These are phyloP conservation scores for Mastomys natalensis DNA, from an alignment of 2,113 vertebrate genomes.

Conservation along the genomic window DNA sequence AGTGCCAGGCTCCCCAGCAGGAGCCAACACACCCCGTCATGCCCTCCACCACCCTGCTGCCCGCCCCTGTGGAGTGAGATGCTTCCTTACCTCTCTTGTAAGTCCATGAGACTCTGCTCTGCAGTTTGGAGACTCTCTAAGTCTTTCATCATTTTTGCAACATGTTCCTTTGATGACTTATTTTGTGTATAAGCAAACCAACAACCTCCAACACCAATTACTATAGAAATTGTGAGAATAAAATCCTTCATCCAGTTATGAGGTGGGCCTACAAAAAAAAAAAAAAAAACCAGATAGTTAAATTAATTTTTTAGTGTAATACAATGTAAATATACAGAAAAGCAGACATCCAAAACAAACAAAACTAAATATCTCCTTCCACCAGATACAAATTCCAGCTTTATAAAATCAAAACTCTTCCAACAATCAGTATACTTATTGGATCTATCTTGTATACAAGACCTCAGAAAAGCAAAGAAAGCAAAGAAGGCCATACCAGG, in stretches of 20 bases:
- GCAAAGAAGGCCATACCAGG: neutral
- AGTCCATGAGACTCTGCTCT: conserved; percentile 95
- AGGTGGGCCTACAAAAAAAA: conserved; percentile 91
- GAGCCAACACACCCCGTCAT: neutral
- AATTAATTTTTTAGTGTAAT: conserved; percentile 25
- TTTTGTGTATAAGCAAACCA: conserved; percentile 99
- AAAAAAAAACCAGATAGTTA: conserved; percentile 66
- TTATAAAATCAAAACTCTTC: conserved; percentile 45
- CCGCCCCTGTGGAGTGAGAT: too few relatives aligned
- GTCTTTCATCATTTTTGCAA: conserved; percentile 99
- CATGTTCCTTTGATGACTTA: conserved; percentile 96
- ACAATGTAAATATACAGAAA: conserved; percentile 28
- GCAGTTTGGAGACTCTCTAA: conserved; percentile 97
- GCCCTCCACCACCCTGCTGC: too few relatives aligned
- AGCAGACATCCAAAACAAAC: conserved; percentile 31
- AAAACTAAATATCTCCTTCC: neutral
- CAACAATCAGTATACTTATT: neutral
- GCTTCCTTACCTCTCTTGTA: conserved; percentile 93
- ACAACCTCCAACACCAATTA: conserved; percentile 98
- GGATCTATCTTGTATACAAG: neutral
- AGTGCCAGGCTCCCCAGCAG: neutral
- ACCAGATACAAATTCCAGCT: neutral
- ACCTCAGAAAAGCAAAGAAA: neutral
- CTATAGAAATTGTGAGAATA: conserved; percentile 96
- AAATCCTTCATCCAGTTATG: conserved; percentile 99